Conservation (phyloP, 2,113 vertebrate genomes). For the Oryzias woworae region DNA sequence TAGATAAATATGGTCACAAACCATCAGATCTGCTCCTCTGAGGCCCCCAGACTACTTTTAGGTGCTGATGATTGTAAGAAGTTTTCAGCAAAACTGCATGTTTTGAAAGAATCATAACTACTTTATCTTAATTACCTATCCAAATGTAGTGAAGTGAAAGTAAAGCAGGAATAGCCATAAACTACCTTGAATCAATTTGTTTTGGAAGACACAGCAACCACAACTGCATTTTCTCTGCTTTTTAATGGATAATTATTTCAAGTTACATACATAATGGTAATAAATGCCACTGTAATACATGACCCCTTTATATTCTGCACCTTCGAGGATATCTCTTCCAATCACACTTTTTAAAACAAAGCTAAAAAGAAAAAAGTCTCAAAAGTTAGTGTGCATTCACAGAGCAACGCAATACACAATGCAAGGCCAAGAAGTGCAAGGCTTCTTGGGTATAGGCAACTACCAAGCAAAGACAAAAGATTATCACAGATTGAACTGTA, state of each 20-base stretch:
- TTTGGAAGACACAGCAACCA: conserved; percentile 5
- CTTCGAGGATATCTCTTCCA: conserved; percentile 45
- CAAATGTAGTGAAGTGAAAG: no score
- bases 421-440: conserved; percentile 69
- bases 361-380: conserved; percentile 51
- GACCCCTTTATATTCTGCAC: conserved; percentile 53
- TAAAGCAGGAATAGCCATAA: no score
- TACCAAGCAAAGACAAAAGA: conserved; percentile 68
- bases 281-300: conserved; percentile 75
- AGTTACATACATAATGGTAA: conserved; percentile 70
- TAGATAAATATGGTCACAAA: no score
- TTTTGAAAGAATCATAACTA: no score
- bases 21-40: no score
- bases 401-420: conserved; percentile 62
- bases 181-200: neutral
- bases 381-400: conserved; percentile 68
- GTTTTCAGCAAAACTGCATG: no score
- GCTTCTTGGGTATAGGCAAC: conserved; percentile 65
- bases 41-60: no score
- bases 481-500: conserved; percentile 57
- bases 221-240: conserved; percentile 25
- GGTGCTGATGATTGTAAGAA: no score
- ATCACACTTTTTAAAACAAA: conserved; percentile 64
- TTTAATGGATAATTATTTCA: conserved; percentile 72
- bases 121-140: no score